These are phyloP conservation scores for silkworm (Bombyx mori) DNA, from an alignment of 1,140 invertebrate genomes.

Conservation along the genomic window DNA sequence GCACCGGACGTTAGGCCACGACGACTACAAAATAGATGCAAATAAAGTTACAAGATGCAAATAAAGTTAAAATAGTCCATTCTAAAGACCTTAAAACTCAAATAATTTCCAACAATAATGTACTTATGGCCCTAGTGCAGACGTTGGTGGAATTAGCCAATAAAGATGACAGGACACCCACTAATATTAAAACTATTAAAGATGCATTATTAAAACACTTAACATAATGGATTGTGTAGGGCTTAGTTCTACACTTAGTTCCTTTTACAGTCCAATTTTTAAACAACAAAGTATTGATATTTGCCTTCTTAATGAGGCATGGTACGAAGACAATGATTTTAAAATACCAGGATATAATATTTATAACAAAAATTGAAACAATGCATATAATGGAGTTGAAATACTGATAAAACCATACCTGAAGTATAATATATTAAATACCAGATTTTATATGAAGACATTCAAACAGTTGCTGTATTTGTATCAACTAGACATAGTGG, in stretches of 20 bases:
- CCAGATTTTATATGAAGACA: slow-evolving; percentile 10
- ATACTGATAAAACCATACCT: slow-evolving; percentile 10
- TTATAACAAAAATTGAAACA: slow-evolving; percentile 7
- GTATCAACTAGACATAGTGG: slow-evolving; percentile 5
- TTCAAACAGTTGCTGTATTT: slow-evolving; percentile 11
- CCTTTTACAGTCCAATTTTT: slow-evolving; percentile 3
- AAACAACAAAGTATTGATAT: slow-evolving; percentile 5
- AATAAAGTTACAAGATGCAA: no score
- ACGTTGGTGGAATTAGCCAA: not conserved
- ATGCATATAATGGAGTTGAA: slow-evolving; percentile 6
- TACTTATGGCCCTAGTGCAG: not conserved
- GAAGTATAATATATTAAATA: slow-evolving; percentile 8
- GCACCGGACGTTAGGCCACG: no score
- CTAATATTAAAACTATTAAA: not conserved
- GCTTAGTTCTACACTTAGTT: not conserved
- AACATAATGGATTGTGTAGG: not conserved
- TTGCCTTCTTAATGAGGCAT: slow-evolving; percentile 6
- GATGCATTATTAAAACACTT: not conserved
- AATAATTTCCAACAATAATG: not conserved
- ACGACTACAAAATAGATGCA: no score
- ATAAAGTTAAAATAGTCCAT: not conserved
- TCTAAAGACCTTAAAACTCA: not conserved
- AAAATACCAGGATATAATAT: slow-evolving; percentile 11
- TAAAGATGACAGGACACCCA: not conserved
- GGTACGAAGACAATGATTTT: slow-evolving; percentile 1